phyloP scores from a whole-genome alignment of 2,888 invertebrate species.

The Acrocyrtus sp. region DNA sequence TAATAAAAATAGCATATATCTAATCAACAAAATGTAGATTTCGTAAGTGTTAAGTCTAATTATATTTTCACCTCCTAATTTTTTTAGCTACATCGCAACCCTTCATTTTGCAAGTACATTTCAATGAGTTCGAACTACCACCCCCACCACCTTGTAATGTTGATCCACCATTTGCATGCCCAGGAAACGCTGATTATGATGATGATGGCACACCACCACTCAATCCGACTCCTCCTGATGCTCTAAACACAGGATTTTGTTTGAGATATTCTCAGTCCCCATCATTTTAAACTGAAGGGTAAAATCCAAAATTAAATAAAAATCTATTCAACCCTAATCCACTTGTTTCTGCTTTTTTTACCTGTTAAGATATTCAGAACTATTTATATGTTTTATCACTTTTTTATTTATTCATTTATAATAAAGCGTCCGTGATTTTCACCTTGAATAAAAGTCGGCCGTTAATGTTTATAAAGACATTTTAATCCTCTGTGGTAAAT shows the following conservation, averaged over 20 bases:
- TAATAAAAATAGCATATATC: background rate
- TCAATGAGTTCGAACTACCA: conserved; percentile 51
- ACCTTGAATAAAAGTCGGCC: too few relatives aligned
- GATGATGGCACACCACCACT: background rate
- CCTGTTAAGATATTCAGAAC: too few relatives aligned
- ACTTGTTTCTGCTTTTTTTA: too few relatives aligned
- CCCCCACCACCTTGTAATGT: conserved; percentile 18
- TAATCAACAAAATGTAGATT: background rate
- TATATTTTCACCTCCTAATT: background rate
- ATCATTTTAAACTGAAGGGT: background rate
- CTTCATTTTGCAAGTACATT: conserved; percentile 58
- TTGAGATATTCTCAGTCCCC: conserved; percentile 53
- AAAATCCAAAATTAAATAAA: too few relatives aligned
- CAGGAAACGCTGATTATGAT: conserved; percentile 7
- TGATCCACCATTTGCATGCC: conserved; percentile 16
- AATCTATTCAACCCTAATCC: too few relatives aligned
- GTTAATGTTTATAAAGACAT: too few relatives aligned
- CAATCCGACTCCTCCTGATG: conserved; percentile 26
- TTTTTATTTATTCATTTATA: too few relatives aligned
- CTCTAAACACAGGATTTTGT: conserved; percentile 55
- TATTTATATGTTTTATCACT: too few relatives aligned
- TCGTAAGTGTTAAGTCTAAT: background rate
- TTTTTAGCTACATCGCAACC: conserved; percentile 52
- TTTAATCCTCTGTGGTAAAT: too few relatives aligned
- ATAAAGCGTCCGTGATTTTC: too few relatives aligned